Evolutionary conservation across 2,113 vertebrate species (phyloP), one percentile per base, ranked within the genome.

Genomic region (Marmota monax): DNA sequence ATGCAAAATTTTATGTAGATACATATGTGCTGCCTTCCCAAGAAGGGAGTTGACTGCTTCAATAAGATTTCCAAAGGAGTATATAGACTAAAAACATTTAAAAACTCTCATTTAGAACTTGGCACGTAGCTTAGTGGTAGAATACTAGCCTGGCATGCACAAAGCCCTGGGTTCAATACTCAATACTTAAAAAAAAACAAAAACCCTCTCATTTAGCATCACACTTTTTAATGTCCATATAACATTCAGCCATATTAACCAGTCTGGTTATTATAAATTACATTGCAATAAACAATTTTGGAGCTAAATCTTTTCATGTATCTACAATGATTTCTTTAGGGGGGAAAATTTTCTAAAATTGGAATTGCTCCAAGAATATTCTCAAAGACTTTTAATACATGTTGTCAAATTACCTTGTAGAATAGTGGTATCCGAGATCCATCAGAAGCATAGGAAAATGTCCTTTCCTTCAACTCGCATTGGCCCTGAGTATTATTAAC

Each of bases 361-460:
- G 72, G 34, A 53, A 92, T 70, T 83, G 37, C 23, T 87, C 80
- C 51, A 90, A 79, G 29, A 96, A 94, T 39, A 92, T 63, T 86
- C 39, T 91, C 14, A 25, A 96, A 92, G 45, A 5, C 1, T 90
- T 85, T 95, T 67, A 93, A 77, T 45, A 82, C 25, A 39, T 88
- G 22, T 29, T 90, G 32, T 80, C 67, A 95, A 73, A 76, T 42
- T 90, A 39, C 7, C 17, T 37, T 70, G 32, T 29, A 69, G 11
- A 84, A 79, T 48, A 14, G 39, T 65, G 16, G 2, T n/a, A 29
- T 67, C 56, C 42, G 25, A 88, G 58, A 67, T 2, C 42, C 51
- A 48, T 29, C 56, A 72, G 63, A 63, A 72, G 8, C 48, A 0
- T n/a, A 20, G 29, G 8, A 65, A 85, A 79, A 95, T 69, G 48